Evolutionary conservation across 2,888 invertebrate genomes (phyloP), one percentile per base, ranked within the genome.

Genomic region (Gisinianus flammeolus): DNA sequence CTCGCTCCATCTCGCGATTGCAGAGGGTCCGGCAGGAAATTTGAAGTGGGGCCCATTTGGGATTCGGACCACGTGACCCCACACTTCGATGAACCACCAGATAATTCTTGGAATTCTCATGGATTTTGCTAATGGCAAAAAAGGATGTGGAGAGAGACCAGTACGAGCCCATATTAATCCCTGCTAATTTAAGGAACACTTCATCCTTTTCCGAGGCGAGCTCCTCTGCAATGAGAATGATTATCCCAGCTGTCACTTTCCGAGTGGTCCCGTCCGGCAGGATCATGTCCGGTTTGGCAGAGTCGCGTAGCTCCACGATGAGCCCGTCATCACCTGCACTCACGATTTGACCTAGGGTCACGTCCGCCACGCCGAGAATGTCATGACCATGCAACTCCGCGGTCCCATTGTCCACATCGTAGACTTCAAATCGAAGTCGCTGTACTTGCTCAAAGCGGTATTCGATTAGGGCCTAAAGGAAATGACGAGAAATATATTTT

Each of bases 401-500:
- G 52, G 85, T 85, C 12, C 84, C 80, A 30, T 85, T 86, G 83
- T 88, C 88, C 72, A 87, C 85, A 83, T 88, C 88, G 83, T 87
- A 88, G 0, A 88, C 86, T 79, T 88, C 88, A 85, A 91, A 89
- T 82, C 87, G 87, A 58, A 91, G 85, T 33, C 88, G 85, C 85
- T 91, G 91, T 68, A 89, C 88, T 79, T 90, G 88, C 83, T 90
- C 90, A 87, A 91, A 91, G 77, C 87, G 87, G 85, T 90, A 91
- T 54, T 84, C 84, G 71, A 84, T 78, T 16, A 54, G 4, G 19
- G n/a, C 19, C 54, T 54, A 54, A 16, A 54, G n/a, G 4, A 54
- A 12, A 54, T 54, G n/a, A n/a, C n/a, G n/a, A n/a, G n/a, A n/a
- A n/a, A n/a, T n/a, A n/a, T n/a, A n/a, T n/a, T n/a, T n/a, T n/a